phyloP scores from a whole-genome alignment of 2,888 invertebrate species.

The Dolichomitus sp. region DNA sequence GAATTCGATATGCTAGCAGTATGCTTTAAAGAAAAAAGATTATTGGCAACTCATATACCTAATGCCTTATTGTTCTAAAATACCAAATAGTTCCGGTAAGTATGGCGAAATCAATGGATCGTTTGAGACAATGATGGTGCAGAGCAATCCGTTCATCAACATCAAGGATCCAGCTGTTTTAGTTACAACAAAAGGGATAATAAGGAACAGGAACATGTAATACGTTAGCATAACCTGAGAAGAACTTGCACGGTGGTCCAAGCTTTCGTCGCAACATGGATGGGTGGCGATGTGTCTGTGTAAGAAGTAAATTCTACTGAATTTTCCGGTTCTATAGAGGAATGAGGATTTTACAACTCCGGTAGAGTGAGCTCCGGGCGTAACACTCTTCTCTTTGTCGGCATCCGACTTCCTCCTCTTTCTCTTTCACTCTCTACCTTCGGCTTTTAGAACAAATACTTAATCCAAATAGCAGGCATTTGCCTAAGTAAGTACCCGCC shows the following conservation, averaged over 20 bases:
- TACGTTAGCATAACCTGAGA: slow-evolving; percentile 70
- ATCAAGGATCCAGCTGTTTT: slow-evolving; percentile 12
- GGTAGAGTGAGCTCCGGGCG: slow-evolving; percentile 36
- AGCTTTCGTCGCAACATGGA: slow-evolving; percentile 54
- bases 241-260: slow-evolving; percentile 61
- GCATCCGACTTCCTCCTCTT: slow-evolving; percentile 66
- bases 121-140: slow-evolving; percentile 58
- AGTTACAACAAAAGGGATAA: not conserved
- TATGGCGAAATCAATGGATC: not conserved
- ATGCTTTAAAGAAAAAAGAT: not conserved
- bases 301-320: slow-evolving; percentile 78
- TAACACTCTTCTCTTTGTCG: slow-evolving; percentile 56
- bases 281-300: slow-evolving; percentile 27
- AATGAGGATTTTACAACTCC: slow-evolving; percentile 77
- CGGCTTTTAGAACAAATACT: slow-evolving; percentile 85
- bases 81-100: not conserved
- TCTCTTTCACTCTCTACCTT: slow-evolving; percentile 72
- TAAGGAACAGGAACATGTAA: slow-evolving; percentile 35
- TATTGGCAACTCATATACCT: not conserved
- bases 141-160: slow-evolving; percentile 68
- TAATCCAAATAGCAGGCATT: slow-evolving; percentile 84
- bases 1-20: slow-evolving; percentile 7
- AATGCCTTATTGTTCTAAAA: not conserved
- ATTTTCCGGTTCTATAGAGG: slow-evolving; percentile 76
- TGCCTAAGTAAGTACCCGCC: slow-evolving; percentile 84